phyloP scores from a whole-genome alignment of 1,140 invertebrate species.

The Macrobrachium nipponense region DNA sequence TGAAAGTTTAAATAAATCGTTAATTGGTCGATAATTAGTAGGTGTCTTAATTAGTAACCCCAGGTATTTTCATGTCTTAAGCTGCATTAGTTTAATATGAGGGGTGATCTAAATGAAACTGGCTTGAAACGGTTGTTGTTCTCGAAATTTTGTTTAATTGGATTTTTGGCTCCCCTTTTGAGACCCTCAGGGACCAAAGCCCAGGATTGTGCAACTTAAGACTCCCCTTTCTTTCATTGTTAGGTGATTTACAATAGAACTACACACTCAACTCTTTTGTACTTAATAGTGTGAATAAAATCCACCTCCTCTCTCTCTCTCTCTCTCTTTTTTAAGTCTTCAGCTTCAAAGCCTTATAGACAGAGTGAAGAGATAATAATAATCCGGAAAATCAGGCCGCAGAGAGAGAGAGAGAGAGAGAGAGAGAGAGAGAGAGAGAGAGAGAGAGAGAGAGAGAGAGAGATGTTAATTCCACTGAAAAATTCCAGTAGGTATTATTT shows the following conservation, averaged over 20 bases:
- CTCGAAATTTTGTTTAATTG: not conserved
- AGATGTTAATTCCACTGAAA: no score
- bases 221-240: not conserved
- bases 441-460: no score
- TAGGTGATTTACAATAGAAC: constrained; percentile 14
- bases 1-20: no score
- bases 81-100: constrained; percentile 5
- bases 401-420: no score
- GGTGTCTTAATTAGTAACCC: constrained; percentile 4
- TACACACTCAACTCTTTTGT: constrained; percentile 7
- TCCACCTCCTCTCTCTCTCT: constrained; percentile 1
- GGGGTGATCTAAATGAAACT: constrained; percentile 1
- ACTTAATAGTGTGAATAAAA: constrained; percentile 16
- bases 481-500: no score
- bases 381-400: no score
- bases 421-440: no score
- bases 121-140: constrained; percentile 2
- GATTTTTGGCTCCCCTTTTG: no score
- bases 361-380: no score
- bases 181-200: constrained; percentile 6
- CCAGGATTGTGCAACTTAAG: constrained; percentile 22
- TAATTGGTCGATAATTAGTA: no score
- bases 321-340: no score
- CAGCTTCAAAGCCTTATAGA: no score
- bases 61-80: constrained; percentile 6